Percentiles rank a stretch among this genome's conserved stretches.
Evolutionary conservation across 2,888 invertebrate genomes (phyloP).

Genomic region (Athalia cordata): DNA sequence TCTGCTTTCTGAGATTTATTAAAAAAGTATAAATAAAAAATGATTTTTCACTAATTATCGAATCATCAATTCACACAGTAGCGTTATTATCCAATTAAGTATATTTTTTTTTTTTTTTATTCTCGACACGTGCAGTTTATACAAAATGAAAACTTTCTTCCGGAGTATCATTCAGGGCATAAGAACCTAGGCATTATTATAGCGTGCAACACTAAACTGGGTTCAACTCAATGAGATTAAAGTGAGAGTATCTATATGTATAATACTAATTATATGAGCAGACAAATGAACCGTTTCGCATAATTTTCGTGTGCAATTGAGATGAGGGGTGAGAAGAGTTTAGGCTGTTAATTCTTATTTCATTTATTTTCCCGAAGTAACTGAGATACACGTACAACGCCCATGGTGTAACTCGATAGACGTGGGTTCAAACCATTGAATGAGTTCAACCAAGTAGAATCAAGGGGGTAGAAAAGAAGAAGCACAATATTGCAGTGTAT

Average conservation of each 20-base stretch:
- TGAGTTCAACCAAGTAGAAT: slow-evolving; percentile 8
- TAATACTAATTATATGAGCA: background rate
- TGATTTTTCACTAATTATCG: too few relatives aligned
- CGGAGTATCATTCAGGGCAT: background rate
- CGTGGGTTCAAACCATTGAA: background rate
- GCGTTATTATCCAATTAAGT: too few relatives aligned
- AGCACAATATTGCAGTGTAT: too few relatives aligned
- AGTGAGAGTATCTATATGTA: too few relatives aligned
- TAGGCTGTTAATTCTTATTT: background rate
- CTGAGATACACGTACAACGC: too few relatives aligned
- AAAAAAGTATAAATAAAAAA: too few relatives aligned
- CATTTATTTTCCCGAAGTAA: background rate
- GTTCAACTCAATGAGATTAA: slow-evolving; percentile 6
- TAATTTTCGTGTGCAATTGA: background rate
- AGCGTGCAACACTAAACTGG: slow-evolving; percentile 9
- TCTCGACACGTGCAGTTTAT: background rate
- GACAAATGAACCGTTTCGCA: background rate
- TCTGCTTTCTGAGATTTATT: too few relatives aligned
- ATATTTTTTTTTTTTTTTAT: background rate
- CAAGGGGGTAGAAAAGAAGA: slow-evolving; percentile 15
- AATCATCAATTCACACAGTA: too few relatives aligned
- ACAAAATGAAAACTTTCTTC: background rate
- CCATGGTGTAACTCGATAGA: background rate
- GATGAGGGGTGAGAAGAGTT: background rate
- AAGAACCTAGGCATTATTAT: too few relatives aligned